Percentiles rank a stretch among this genome's conserved stretches.
Evolutionary conservation across 2,888 invertebrate species (phyloP).

Genomic region (Pristionchus entomophagus): DNA sequence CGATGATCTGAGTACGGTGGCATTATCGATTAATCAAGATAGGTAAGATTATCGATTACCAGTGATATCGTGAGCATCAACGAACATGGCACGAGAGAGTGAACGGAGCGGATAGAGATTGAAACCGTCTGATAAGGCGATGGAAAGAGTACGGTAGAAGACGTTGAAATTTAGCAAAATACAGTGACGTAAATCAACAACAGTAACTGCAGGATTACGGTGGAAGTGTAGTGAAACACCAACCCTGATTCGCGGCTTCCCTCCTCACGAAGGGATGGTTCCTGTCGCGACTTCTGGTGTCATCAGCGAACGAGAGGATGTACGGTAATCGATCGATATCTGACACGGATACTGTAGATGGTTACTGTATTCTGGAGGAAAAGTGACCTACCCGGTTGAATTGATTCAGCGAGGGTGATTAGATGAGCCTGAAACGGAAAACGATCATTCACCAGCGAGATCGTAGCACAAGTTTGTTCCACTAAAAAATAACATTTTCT

Average conservation of each 20-base stretch:
- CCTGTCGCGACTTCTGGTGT: neutral
- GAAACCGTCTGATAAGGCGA: neutral
- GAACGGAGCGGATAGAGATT: neutral
- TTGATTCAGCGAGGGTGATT: neutral
- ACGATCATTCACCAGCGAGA: neutral
- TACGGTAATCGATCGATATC: conserved; percentile 13
- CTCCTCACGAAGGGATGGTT: neutral
- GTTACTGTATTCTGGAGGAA: neutral
- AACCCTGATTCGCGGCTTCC: conserved; percentile 10
- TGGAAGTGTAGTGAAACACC: neutral
- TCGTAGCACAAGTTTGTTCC: too few species aligned
- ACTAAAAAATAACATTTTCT: too few species aligned
- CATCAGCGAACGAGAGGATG: conserved; percentile 8
- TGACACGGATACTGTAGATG: too few species aligned
- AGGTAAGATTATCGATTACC: too few species aligned
- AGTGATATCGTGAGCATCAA: conserved; percentile 25
- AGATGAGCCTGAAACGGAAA: neutral
- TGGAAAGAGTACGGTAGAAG: neutral
- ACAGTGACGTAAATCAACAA: neutral
- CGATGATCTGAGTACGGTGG: conserved; percentile 23
- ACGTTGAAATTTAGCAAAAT: too few species aligned
- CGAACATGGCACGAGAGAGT: conserved; percentile 10
- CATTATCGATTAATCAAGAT: neutral
- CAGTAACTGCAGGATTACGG: neutral
- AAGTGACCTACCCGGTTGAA: neutral